A percentile compares a stretch with the other conserved stretches of the same genome.
phyloP scores from a whole-genome alignment of 2,797 vertebrate species.

The Synaphobranchus kaupii region DNA sequence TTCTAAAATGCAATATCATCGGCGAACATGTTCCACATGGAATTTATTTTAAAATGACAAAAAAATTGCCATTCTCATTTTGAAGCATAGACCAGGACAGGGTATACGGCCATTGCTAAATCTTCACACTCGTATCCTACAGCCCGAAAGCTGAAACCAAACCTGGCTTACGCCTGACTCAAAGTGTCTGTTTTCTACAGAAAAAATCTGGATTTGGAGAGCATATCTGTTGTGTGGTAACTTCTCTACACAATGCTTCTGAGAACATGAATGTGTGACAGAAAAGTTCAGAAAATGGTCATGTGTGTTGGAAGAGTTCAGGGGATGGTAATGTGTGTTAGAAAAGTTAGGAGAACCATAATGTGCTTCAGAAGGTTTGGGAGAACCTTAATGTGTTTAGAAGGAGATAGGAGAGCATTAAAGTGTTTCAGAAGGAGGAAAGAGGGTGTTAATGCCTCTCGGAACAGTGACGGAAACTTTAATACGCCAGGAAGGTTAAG shows the following conservation, averaged over 20 bases:
- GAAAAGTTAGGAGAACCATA: not conserved
- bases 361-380: not conserved
- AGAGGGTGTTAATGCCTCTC: not conserved
- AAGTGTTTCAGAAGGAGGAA: not conserved
- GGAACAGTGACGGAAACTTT: not conserved
- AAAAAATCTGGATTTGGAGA: not conserved
- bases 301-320: not conserved
- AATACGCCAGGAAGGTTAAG: not conserved
- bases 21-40: not conserved
- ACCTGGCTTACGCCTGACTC: not conserved
- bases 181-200: not conserved
- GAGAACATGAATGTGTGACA: not conserved
- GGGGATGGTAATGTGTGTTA: not conserved
- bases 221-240: not conserved
- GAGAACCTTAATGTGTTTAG: not conserved
- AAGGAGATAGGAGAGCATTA: too few relatives aligned
- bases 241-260: not conserved
- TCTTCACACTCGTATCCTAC: not conserved
- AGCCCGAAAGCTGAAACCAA: not conserved
- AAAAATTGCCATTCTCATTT: not conserved
- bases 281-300: not conserved
- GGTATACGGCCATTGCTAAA: not conserved
- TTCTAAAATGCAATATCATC: not conserved
- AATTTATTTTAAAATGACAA: not conserved
- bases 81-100: not conserved